Percentiles rank a stretch among this genome's conserved stretches.
phyloP scores from a whole-genome alignment of 2,797 vertebrate species.

The Coreius guichenoti region DNA sequence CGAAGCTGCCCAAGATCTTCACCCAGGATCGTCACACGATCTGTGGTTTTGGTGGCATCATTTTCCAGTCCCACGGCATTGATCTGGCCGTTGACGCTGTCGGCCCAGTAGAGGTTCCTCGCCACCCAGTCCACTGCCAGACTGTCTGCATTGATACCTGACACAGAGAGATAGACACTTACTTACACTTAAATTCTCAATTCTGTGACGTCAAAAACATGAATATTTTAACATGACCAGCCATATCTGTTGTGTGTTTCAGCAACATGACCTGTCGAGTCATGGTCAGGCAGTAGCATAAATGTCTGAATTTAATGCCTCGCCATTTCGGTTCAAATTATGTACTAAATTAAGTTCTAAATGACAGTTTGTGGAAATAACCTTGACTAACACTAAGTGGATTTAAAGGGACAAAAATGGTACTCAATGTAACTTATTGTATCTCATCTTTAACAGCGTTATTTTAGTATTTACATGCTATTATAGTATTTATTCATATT shows the following conservation, averaged over 20 bases:
- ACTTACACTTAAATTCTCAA: not conserved
- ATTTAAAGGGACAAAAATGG: not conserved
- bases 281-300: not conserved
- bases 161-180: not conserved
- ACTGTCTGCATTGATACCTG: constrained; percentile 84
- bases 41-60: constrained; percentile 66
- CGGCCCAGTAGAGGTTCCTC: constrained; percentile 91
- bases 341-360: not conserved
- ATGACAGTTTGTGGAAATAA: not conserved
- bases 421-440: not conserved
- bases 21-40: constrained; percentile 82
- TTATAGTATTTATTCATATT: not conserved
- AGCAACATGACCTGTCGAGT: not conserved
- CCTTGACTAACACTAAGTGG: not conserved
- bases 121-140: constrained; percentile 92
- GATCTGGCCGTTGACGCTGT: constrained; percentile 82
- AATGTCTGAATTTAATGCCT: not conserved
- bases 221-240: no score
- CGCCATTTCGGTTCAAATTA: not conserved
- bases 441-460: not conserved
- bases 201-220: not conserved
- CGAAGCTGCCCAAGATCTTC: constrained; percentile 83
- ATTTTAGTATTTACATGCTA: not conserved
- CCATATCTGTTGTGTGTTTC: not conserved
- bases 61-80: constrained; percentile 77